A percentile compares a stretch with the other conserved stretches of the same genome.
phyloP scores from a whole-genome alignment of 2,888 invertebrate species.

The Torymus auratus region DNA sequence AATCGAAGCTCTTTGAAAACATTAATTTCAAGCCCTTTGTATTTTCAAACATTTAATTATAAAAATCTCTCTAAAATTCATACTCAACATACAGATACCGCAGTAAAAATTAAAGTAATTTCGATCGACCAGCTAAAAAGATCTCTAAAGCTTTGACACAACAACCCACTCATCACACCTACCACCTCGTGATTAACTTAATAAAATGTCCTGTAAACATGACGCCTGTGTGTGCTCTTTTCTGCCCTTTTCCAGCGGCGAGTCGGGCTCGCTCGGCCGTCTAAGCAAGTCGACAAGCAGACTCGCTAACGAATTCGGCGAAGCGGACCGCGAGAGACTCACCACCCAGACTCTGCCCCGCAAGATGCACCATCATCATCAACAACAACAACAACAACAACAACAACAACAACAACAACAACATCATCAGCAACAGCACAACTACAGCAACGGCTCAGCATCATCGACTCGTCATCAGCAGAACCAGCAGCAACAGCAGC shows the following conservation, averaged over 20 bases:
- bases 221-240: neutral
- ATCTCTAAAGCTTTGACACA: too few species aligned
- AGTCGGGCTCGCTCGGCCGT: slow-evolving; percentile 86
- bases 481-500: slow-evolving; percentile 31
- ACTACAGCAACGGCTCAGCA: slow-evolving; percentile 40
- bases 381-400: slow-evolving; percentile 71
- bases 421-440: slow-evolving; percentile 30
- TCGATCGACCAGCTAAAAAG: too few species aligned
- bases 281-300: slow-evolving; percentile 90
- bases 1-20: too few species aligned
- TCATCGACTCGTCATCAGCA: slow-evolving; percentile 36
- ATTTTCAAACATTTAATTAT: too few species aligned
- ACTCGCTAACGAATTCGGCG: slow-evolving; percentile 77
- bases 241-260: slow-evolving; percentile 79
- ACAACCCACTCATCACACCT: neutral
- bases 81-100: too few species aligned
- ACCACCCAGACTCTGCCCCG: slow-evolving; percentile 88
- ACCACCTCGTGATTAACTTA: neutral
- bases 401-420: slow-evolving; percentile 13
- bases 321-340: slow-evolving; percentile 76
- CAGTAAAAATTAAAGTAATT: too few species aligned
- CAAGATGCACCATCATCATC: slow-evolving; percentile 76
- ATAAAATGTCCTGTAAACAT: neutral
- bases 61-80: too few species aligned
- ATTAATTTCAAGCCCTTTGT: too few species aligned